These are phyloP conservation scores for Phoeniculus purpureus DNA, from an alignment of 2,797 vertebrate genomes.

Conservation along the genomic window DNA sequence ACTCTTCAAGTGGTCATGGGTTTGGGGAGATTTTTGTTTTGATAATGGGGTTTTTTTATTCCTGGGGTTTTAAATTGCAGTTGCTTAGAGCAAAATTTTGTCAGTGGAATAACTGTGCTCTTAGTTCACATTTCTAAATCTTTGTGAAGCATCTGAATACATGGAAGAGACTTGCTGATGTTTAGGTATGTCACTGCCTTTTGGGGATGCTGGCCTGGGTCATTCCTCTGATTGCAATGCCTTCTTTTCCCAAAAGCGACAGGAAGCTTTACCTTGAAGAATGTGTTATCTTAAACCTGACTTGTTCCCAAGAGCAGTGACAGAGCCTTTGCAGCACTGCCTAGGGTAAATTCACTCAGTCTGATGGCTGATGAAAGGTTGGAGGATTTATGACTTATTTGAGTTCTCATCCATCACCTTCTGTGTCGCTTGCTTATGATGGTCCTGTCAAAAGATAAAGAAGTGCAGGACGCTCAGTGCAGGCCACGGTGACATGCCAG, in stretches of 20 bases:
- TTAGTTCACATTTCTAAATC: not conserved
- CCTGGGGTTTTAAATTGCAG: not conserved
- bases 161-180: not conserved
- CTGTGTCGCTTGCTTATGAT: constrained; percentile 80
- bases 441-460: constrained; percentile 86
- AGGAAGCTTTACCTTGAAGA: constrained; percentile 62
- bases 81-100: not conserved
- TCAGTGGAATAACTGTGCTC: not conserved
- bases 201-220: not conserved
- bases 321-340: constrained; percentile 65
- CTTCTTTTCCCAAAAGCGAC: not conserved
- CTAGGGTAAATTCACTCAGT: constrained; percentile 76
- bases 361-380: constrained; percentile 78
- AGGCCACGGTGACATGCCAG: constrained; percentile 81
- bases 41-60: not conserved
- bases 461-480: constrained; percentile 78
- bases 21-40: not conserved
- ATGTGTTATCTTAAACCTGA: constrained; percentile 68
- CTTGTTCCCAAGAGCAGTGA: constrained; percentile 60
- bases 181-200: not conserved
- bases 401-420: constrained; percentile 82
- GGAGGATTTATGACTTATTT: constrained; percentile 81
- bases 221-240: not conserved
- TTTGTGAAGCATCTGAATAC: not conserved
- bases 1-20: not conserved